phyloP scores from a whole-genome alignment of 2,797 vertebrate genomes.

The Ibycter americanus region DNA sequence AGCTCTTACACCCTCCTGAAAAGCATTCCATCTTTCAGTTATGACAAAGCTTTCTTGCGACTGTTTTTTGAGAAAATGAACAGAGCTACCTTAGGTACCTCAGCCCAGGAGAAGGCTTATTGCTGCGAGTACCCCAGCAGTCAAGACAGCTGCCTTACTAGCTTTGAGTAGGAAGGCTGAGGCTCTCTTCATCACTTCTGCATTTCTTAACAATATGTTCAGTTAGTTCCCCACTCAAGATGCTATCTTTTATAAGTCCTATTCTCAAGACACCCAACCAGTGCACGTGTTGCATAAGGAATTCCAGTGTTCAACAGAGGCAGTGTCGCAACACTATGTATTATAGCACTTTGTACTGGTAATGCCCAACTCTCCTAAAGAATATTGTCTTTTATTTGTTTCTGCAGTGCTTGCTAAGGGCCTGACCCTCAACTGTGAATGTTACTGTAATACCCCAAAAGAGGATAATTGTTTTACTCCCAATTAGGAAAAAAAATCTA shows the following conservation, averaged over 20 bases:
- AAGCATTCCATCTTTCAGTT: neutral
- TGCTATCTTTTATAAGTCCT: neutral
- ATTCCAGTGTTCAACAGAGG: neutral
- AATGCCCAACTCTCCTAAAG: neutral
- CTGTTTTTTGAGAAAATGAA: neutral
- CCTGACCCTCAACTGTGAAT: neutral
- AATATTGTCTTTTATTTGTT: neutral
- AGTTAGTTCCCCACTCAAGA: neutral
- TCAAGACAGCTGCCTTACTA: neutral
- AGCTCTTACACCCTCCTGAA: neutral
- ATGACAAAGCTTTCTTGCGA: neutral
- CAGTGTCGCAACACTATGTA: neutral
- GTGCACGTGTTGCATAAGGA: neutral
- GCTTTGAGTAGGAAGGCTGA: neutral
- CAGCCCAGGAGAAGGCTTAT: neutral
- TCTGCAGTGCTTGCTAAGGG: neutral
- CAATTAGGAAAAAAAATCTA: neutral
- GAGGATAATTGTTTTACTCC: neutral
- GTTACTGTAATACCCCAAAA: neutral
- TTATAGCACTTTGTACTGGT: neutral
- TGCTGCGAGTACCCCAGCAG: neutral
- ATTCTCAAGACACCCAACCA: neutral
- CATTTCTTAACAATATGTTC: fast-evolving
- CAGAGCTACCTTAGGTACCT: neutral
- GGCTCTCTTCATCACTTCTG: neutral